phyloP scores from a whole-genome alignment of 2,888 invertebrate genomes.

The Lycophotia porphyrea region DNA sequence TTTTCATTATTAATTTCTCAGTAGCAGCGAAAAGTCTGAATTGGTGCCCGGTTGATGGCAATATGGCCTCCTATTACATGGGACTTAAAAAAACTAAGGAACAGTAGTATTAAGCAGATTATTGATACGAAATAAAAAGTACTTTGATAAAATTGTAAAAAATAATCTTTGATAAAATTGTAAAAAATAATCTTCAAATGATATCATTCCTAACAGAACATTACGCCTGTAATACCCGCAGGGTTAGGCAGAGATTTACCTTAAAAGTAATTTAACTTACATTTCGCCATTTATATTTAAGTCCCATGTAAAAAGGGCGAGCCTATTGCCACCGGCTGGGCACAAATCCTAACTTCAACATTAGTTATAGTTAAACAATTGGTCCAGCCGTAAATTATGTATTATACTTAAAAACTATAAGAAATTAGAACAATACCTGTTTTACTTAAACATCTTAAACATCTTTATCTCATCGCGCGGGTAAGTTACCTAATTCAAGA shows the following conservation, averaged over 20 bases:
- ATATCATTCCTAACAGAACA: too few relatives aligned
- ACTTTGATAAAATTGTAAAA: too few relatives aligned
- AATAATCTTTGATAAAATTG: too few relatives aligned
- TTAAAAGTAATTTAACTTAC: not conserved
- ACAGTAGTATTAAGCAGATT: too few relatives aligned
- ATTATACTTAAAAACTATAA: not conserved
- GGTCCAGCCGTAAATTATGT: not conserved
- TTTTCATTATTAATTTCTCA: too few relatives aligned
- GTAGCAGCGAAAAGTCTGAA: too few relatives aligned
- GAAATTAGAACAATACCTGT: not conserved
- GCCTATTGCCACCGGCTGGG: not conserved
- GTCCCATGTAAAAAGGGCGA: not conserved
- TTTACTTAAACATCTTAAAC: not conserved
- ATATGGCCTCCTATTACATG: too few relatives aligned
- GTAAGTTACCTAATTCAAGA: slow-evolving; percentile 27
- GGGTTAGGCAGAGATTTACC: not conserved
- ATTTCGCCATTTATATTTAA: not conserved
- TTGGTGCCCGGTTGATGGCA: too few relatives aligned
- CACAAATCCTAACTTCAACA: not conserved
- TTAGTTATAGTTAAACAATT: not conserved
- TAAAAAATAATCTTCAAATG: too few relatives aligned
- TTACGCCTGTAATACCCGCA: not conserved
- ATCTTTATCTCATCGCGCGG: slow-evolving; percentile 10
- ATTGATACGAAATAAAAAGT: too few relatives aligned
- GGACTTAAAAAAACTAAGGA: too few relatives aligned